Percentiles rank a stretch among this genome's conserved stretches.
These are phyloP conservation scores for Drosophila micromelanica DNA, from an alignment of 1,140 invertebrate genomes.

Conservation along the genomic window DNA sequence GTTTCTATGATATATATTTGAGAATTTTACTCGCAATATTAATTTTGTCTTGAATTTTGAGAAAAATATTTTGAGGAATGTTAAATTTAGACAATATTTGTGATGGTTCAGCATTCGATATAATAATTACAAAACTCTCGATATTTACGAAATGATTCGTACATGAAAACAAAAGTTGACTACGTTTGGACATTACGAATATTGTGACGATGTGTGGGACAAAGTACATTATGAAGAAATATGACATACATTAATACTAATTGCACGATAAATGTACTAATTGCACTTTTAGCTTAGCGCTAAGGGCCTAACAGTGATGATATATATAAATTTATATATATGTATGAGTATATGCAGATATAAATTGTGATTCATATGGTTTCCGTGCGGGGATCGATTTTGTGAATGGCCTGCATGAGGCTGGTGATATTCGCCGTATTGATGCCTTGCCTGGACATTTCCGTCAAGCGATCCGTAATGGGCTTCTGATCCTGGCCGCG, in stretches of 20 bases:
- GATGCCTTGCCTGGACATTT: conserved; percentile 87
- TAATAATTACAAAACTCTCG: background rate
- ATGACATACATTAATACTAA: conserved; percentile 50
- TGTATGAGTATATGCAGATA: background rate
- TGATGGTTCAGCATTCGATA: background rate
- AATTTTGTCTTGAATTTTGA: background rate
- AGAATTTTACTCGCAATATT: background rate
- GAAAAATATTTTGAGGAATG: background rate
- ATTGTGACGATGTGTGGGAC: background rate
- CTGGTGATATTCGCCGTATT: conserved; percentile 86
- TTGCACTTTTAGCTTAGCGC: conserved; percentile 71
- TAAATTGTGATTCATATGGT: conserved; percentile 60
- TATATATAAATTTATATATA: background rate
- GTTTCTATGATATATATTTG: conserved; percentile 1
- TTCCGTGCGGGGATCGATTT: conserved; percentile 84
- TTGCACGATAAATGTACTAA: conserved; percentile 61
- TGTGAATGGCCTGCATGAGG: conserved; percentile 86
- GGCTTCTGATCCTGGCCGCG: conserved; percentile 87
- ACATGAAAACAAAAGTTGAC: background rate
- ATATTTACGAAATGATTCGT: background rate
- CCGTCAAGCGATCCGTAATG: conserved; percentile 87
- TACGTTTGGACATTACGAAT: background rate
- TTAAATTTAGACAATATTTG: background rate
- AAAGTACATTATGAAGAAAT: background rate
- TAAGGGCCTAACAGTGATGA: conserved; percentile 10